These are phyloP conservation scores for Agriopis marginaria DNA, from an alignment of 2,888 invertebrate genomes.

Conservation along the genomic window DNA sequence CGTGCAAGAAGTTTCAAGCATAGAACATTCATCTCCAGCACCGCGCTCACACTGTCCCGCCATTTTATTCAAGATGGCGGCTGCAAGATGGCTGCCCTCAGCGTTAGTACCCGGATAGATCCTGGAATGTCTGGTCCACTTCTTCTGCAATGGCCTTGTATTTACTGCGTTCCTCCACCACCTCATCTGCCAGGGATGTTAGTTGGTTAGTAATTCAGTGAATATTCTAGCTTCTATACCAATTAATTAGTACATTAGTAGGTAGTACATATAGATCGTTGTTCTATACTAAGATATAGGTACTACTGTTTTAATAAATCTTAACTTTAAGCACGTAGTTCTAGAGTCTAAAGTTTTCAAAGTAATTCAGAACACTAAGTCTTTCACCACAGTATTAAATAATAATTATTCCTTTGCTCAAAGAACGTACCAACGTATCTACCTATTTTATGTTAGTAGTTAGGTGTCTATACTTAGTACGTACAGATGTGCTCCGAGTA, in stretches of 20 bases:
- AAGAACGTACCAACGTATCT: too few relatives aligned
- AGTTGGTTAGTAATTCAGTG: slow-evolving; percentile 56
- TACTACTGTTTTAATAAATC: too few relatives aligned
- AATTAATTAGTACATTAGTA: background rate
- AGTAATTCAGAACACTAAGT: too few relatives aligned
- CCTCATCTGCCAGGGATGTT: slow-evolving; percentile 90
- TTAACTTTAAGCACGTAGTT: too few relatives aligned
- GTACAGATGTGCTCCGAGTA: too few relatives aligned
- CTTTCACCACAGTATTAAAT: too few relatives aligned
- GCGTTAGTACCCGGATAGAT: slow-evolving; percentile 94
- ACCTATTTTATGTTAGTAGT: too few relatives aligned
- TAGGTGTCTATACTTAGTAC: too few relatives aligned
- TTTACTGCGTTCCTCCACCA: slow-evolving; percentile 96
- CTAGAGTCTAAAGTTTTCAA: too few relatives aligned
- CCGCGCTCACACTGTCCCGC: slow-evolving; percentile 50
- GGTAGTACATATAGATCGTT: background rate
- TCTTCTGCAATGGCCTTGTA: slow-evolving; percentile 99
- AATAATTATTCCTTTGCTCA: too few relatives aligned
- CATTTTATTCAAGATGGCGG: slow-evolving; percentile 56
- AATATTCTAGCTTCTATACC: background rate
- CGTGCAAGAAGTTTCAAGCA: slow-evolving; percentile 41
- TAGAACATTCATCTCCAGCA: slow-evolving; percentile 28
- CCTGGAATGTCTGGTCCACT: slow-evolving; percentile 98
- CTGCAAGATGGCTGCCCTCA: slow-evolving; percentile 45
- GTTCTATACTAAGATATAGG: too few relatives aligned